phyloP scores from a whole-genome alignment of 2,888 invertebrate genomes.

The Ligdia adustata region DNA sequence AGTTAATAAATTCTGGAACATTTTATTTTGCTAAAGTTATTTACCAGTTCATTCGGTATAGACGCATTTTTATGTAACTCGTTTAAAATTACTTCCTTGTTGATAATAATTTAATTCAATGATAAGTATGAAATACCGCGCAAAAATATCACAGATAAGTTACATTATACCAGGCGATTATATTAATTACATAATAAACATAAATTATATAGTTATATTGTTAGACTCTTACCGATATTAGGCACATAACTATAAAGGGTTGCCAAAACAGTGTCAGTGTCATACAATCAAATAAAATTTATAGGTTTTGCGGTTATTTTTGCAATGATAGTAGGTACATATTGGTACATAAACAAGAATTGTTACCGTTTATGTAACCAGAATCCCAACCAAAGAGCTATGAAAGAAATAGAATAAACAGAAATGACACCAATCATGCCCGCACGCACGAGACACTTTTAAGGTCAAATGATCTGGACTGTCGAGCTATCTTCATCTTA shows the following conservation, averaged over 20 bases:
- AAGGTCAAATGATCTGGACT: not conserved
- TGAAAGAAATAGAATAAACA: constrained; percentile 8
- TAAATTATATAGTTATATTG: constrained; percentile 1
- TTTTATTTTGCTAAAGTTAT: not conserved
- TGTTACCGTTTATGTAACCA: constrained; percentile 10
- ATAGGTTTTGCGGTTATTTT: constrained; percentile 5
- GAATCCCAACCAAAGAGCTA: constrained; percentile 22
- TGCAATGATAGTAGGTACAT: not conserved
- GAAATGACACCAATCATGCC: constrained; percentile 4
- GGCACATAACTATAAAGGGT: constrained; percentile 22
- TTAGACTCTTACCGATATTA: constrained; percentile 31
- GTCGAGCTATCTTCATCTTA: too few relatives aligned
- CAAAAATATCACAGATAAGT: constrained; percentile 1
- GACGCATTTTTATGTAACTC: too few relatives aligned
- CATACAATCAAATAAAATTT: not conserved
- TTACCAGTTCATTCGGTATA: not conserved
- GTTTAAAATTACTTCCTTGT: not conserved
- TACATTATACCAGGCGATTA: not conserved
- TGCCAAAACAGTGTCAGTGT: constrained; percentile 16
- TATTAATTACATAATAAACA: not conserved
- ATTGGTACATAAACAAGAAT: constrained; percentile 8
- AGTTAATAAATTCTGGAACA: too few relatives aligned
- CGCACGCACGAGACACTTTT: not conserved
- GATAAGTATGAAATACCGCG: not conserved
- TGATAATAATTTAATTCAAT: constrained; percentile 1